Conservation (phyloP, 1,140 invertebrate species). For the Papilio aristodemus region DNA sequence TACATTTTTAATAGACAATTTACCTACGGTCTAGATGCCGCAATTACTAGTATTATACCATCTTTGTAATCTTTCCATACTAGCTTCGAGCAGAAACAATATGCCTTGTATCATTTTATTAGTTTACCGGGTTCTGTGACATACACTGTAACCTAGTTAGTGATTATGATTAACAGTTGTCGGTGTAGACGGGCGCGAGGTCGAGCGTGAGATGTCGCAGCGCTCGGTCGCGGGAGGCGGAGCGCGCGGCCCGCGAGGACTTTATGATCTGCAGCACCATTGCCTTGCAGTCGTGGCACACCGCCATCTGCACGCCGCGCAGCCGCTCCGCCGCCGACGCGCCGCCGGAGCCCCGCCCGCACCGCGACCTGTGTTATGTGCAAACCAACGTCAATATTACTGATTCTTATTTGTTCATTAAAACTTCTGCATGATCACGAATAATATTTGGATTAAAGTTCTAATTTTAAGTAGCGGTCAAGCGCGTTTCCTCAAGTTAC, state of each 20-base stretch:
- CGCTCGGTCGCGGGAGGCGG: conserved; percentile 88
- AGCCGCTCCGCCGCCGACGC: conserved; percentile 82
- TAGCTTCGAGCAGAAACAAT: not conserved
- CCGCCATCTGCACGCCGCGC: conserved; percentile 90
- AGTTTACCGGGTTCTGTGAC: not conserved
- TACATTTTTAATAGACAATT: not conserved
- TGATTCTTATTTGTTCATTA: no score
- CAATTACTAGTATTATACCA: not conserved
- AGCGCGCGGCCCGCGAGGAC: conserved; percentile 88
- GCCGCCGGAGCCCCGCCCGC: conserved; percentile 75
- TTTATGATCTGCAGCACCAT: conserved; percentile 97
- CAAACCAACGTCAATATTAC: no score
- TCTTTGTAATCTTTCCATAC: conserved; percentile 3
- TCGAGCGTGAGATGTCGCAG: conserved; percentile 90
- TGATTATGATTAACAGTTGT: conserved; percentile 85
- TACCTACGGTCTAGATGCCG: not conserved
- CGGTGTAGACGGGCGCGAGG: conserved; percentile 89
- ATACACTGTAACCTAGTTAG: not conserved
- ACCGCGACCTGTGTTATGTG: conserved; percentile 64
- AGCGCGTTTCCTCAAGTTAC: no score
- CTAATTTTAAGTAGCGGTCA: no score
- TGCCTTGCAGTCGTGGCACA: conserved; percentile 96
- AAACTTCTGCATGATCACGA: no score
- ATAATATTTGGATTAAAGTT: no score
- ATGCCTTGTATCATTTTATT: not conserved